phyloP scores from a whole-genome alignment of 2,888 invertebrate species.

The Keiferia lycopersicella region DNA sequence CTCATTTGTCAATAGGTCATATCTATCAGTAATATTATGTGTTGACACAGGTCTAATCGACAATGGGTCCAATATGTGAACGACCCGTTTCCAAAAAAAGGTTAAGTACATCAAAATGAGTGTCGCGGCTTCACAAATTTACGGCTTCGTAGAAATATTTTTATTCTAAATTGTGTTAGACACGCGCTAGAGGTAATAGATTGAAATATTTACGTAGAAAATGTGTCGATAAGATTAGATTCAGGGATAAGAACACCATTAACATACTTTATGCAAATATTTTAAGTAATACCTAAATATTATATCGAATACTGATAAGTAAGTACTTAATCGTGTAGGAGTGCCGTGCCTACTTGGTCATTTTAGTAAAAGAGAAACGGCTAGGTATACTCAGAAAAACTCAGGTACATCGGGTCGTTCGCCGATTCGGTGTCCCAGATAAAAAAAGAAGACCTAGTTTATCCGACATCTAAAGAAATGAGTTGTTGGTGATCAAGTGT shows the following conservation, averaged over 20 bases:
- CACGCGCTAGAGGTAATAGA: conserved; percentile 1
- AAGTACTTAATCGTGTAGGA: background rate
- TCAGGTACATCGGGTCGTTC: too few relatives aligned
- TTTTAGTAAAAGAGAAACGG: too few relatives aligned
- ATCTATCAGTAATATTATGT: too few relatives aligned
- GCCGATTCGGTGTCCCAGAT: too few relatives aligned
- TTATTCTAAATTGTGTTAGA: conserved; percentile 10
- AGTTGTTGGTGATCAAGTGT: too few relatives aligned
- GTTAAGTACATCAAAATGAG: conserved; percentile 52
- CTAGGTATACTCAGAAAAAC: too few relatives aligned
- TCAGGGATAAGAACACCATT: background rate
- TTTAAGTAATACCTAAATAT: background rate
- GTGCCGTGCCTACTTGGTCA: too few relatives aligned
- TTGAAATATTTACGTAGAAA: background rate
- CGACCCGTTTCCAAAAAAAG: conserved; percentile 51
- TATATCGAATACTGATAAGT: background rate
- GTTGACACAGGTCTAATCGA: too few relatives aligned
- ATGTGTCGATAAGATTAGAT: conserved; percentile 2
- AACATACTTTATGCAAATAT: background rate
- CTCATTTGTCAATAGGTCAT: too few relatives aligned
- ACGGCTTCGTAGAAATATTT: conserved; percentile 52
- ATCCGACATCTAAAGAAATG: too few relatives aligned
- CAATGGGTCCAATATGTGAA: too few relatives aligned
- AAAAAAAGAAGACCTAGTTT: too few relatives aligned
- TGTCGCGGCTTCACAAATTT: conserved; percentile 65